These are phyloP conservation scores for Pristionchus arcanus DNA, from an alignment of 2,888 invertebrate species.

Conservation along the genomic window DNA sequence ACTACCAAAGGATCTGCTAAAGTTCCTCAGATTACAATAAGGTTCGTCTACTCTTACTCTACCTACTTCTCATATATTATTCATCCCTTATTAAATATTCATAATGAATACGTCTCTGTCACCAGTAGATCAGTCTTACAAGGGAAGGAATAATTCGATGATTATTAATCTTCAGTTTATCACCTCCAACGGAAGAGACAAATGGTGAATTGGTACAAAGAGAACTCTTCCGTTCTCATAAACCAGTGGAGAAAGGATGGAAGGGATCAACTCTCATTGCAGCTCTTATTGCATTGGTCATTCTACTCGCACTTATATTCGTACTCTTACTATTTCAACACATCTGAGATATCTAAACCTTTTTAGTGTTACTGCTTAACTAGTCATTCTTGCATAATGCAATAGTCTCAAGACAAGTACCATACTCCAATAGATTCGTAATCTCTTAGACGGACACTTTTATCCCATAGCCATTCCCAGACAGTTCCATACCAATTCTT, in stretches of 20 bases:
- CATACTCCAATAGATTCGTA: not conserved
- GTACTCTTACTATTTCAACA: constrained; percentile 42
- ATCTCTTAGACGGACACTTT: not conserved
- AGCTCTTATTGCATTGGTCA: constrained; percentile 34
- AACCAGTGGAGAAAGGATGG: not conserved
- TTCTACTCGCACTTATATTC: constrained; percentile 45
- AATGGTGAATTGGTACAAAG: constrained; percentile 47
- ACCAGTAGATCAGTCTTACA: not conserved
- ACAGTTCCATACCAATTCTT: not conserved
- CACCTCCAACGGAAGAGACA: constrained; percentile 52
- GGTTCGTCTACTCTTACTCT: not conserved
- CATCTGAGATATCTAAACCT: not conserved
- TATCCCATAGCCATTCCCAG: not conserved
- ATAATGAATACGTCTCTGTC: not conserved
- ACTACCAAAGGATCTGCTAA: constrained; percentile 4
- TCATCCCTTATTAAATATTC: not conserved
- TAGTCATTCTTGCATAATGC: not conserved
- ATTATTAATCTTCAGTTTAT: constrained; percentile 3
- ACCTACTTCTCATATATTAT: not conserved
- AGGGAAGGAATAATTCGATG: not conserved
- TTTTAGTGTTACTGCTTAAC: not conserved
- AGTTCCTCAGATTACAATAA: constrained; percentile 52
- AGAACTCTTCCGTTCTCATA: constrained; percentile 36
- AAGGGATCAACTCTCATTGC: constrained; percentile 48
- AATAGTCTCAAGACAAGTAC: not conserved